A percentile compares a stretch with the other conserved stretches of the same genome.
Conservation (phyloP, 2,797 vertebrate species). For the Syngnathus acus region DNA sequence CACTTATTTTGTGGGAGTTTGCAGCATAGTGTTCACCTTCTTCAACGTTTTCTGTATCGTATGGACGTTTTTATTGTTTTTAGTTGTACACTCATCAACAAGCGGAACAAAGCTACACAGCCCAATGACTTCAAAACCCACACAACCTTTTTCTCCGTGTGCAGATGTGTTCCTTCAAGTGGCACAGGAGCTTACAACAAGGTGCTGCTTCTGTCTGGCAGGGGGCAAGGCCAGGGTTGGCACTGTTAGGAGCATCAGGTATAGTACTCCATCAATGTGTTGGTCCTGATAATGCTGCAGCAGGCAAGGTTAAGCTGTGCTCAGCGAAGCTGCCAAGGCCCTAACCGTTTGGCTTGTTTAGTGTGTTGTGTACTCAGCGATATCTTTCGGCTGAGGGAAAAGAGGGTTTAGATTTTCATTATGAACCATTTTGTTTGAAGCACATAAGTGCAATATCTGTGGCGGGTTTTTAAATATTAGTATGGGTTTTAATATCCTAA, state of each 20-base stretch:
- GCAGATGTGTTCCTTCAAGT: constrained; percentile 28
- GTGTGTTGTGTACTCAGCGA: constrained; percentile 22
- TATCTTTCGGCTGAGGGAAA: constrained; percentile 8
- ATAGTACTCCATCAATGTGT: constrained; percentile 33
- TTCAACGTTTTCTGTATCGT: constrained; percentile 12
- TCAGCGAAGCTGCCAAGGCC: constrained; percentile 28
- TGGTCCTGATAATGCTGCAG: constrained; percentile 40
- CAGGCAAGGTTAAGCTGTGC: constrained; percentile 37
- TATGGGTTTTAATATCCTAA: not conserved
- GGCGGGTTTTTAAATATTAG: not conserved
- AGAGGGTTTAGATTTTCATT: constrained; percentile 1
- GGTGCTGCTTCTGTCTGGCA: constrained; percentile 36
- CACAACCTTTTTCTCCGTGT: constrained; percentile 37
- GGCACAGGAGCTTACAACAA: constrained; percentile 21
- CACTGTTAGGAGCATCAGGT: constrained; percentile 38
- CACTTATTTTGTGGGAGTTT: constrained; percentile 13
- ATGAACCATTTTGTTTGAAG: not conserved
- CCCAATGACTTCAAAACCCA: constrained; percentile 12
- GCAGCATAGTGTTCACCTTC: constrained; percentile 9
- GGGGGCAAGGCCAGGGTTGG: constrained; percentile 27
- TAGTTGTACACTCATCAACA: constrained; percentile 7
- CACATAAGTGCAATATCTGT: not conserved
- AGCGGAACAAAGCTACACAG: constrained; percentile 23
- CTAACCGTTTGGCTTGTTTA: constrained; percentile 27
- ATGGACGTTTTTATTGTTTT: constrained; percentile 6